Percentiles rank a stretch among this genome's conserved stretches.
phyloP scores from a whole-genome alignment of 2,888 invertebrate species.

The Caenorhabditis uteleia region DNA sequence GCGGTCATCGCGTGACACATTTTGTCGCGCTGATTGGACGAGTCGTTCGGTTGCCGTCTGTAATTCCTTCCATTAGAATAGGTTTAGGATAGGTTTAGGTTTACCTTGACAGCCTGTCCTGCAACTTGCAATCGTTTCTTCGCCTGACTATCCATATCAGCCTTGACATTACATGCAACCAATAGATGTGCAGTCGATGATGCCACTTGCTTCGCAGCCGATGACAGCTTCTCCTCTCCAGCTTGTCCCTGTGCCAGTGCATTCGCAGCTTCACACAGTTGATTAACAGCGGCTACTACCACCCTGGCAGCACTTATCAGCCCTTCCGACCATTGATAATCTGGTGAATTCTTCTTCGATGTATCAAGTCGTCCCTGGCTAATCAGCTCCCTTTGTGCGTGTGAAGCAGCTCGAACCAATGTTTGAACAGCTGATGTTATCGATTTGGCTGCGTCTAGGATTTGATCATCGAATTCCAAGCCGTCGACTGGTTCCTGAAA shows the following conservation, averaged over 20 bases:
- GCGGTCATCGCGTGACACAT: slow-evolving; percentile 83
- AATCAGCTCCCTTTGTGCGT: slow-evolving; percentile 93
- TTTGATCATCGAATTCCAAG: slow-evolving; percentile 98
- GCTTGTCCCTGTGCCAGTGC: slow-evolving; percentile 79
- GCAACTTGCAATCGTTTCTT: slow-evolving; percentile 81
- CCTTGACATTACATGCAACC: slow-evolving; percentile 98
- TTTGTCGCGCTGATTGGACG: slow-evolving; percentile 82
- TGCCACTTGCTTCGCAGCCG: slow-evolving; percentile 90
- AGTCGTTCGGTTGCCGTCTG: slow-evolving; percentile 94
- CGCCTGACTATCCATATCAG: slow-evolving; percentile 91
- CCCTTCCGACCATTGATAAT: slow-evolving; percentile 69
- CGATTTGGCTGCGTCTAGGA: slow-evolving; percentile 94
- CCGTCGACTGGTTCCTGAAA: slow-evolving; percentile 83
- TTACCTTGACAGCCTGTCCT: slow-evolving; percentile 58
- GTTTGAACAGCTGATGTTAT: slow-evolving; percentile 97
- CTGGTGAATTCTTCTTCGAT: slow-evolving; percentile 2
- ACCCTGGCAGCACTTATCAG: slow-evolving; percentile 76
- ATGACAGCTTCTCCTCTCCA: slow-evolving; percentile 89
- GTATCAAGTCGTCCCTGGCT: slow-evolving; percentile 75
- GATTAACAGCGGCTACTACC: slow-evolving; percentile 96
- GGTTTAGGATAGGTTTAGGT: too few species aligned
- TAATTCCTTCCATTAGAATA: slow-evolving; percentile 2
- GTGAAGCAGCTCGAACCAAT: slow-evolving; percentile 91
- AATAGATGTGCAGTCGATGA: slow-evolving; percentile 94
- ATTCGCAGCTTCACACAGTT: slow-evolving; percentile 95